phyloP scores from a whole-genome alignment of 23 tunicate genomes.

The Clavelina lepadiformis region DNA sequence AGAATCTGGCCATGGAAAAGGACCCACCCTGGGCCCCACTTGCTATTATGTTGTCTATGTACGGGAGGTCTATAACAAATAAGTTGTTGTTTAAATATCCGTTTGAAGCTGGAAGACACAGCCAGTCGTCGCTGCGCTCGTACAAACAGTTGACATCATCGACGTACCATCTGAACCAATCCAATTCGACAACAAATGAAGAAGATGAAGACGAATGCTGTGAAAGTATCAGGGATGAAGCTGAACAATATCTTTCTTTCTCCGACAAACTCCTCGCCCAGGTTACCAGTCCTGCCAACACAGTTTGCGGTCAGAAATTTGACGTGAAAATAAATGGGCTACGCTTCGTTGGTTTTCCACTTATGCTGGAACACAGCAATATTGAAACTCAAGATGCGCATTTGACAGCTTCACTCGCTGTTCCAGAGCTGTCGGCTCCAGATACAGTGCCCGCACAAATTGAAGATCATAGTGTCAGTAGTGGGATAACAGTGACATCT shows the following conservation, averaged over 20 bases:
- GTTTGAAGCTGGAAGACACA: constrained; percentile 16
- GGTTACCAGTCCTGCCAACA: constrained; percentile 75
- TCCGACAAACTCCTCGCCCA: constrained; percentile 69
- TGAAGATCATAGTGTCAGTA: background rate
- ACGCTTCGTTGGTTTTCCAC: constrained; percentile 90
- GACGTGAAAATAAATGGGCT: constrained; percentile 89
- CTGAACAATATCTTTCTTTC: constrained; percentile 56
- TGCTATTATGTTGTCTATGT: constrained; percentile 85
- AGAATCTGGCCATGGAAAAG: constrained; percentile 9
- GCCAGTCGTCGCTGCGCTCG: constrained; percentile 3
- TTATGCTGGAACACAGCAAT: constrained; percentile 54
- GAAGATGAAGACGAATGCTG: constrained; percentile 8
- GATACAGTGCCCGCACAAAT: background rate
- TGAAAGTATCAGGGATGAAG: constrained; percentile 29
- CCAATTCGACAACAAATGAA: constrained; percentile 14
- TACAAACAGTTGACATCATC: constrained; percentile 67
- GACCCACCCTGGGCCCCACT: constrained; percentile 82
- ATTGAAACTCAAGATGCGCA: constrained; percentile 1
- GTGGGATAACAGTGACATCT: constrained; percentile 17
- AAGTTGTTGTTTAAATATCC: constrained; percentile 84
- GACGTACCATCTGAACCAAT: constrained; percentile 49
- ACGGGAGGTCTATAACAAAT: constrained; percentile 73
- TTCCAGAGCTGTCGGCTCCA: background rate
- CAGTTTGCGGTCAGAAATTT: constrained; percentile 79
- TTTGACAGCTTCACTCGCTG: background rate